These are phyloP conservation scores for Uromys caudimaculatus DNA, from an alignment of 2,797 vertebrate species.

Conservation along the genomic window DNA sequence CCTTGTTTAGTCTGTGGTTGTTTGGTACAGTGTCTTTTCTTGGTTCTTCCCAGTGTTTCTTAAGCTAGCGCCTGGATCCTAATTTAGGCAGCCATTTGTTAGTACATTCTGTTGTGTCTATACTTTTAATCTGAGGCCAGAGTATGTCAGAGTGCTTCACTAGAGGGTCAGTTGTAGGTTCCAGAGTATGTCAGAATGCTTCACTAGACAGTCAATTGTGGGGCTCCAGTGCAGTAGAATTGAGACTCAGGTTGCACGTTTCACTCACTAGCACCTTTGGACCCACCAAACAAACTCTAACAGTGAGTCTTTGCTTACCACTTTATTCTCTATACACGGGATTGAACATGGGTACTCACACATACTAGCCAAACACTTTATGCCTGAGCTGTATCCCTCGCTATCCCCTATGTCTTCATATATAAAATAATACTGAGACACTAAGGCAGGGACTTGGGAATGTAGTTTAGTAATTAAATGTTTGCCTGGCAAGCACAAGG, in stretches of 20 bases:
- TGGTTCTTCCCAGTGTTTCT: background rate
- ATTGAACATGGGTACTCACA: background rate
- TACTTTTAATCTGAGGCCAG: background rate
- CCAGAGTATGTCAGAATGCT: too few species aligned
- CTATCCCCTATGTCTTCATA: background rate
- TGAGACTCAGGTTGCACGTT: too few species aligned
- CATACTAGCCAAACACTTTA: background rate
- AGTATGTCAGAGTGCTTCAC: conserved; percentile 1
- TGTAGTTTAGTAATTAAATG: background rate
- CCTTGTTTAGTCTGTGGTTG: background rate
- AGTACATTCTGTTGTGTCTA: background rate
- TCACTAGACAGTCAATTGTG: too few species aligned
- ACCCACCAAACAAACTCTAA: background rate
- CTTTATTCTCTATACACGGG: background rate
- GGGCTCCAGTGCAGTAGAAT: too few species aligned
- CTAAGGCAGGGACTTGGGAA: background rate
- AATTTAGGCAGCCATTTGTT: background rate
- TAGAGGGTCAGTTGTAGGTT: background rate
- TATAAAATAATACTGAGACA: background rate
- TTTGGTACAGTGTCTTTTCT: background rate
- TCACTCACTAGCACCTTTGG: background rate
- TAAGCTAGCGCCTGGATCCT: background rate
- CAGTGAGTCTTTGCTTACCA: background rate
- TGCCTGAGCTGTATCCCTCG: background rate
- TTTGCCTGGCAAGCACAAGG: background rate